Evolutionary conservation across 92 coral and sea anemone genomes (phyloP).

Genomic region (Muricea muricata): DNA sequence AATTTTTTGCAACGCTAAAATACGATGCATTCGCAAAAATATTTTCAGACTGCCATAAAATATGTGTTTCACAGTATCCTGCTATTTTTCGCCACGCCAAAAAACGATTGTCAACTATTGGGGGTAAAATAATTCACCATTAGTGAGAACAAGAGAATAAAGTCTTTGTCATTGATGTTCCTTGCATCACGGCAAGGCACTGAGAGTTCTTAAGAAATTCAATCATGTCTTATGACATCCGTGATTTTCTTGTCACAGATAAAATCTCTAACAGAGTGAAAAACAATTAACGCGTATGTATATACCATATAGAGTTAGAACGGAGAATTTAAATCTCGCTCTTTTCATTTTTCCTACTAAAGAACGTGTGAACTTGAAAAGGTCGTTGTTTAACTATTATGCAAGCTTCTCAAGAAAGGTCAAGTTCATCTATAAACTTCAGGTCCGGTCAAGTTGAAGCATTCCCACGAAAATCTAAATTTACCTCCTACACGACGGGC

Average conservation of each 20-base stretch:
- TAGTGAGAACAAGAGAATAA: background rate
- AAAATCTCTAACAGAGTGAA: background rate
- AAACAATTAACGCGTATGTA: background rate
- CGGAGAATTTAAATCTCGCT: background rate
- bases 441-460: conserved; percentile 3
- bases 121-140: background rate
- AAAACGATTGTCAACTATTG: background rate
- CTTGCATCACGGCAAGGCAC: background rate
- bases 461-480: conserved; percentile 10
- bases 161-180: background rate
- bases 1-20: too few relatives aligned
- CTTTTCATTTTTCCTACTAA: background rate
- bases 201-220: background rate
- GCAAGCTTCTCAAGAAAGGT: conserved; percentile 15
- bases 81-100: background rate
- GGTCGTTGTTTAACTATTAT: background rate
- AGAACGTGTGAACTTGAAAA: background rate
- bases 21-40: too few relatives aligned
- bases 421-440: background rate
- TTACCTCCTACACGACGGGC: conserved; percentile 23
- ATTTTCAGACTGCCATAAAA: background rate
- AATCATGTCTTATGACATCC: background rate
- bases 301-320: background rate
- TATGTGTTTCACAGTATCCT: background rate
- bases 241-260: background rate